Conservation (phyloP, 1,140 invertebrate genomes). For the Pseudomyrmex concolor region DNA sequence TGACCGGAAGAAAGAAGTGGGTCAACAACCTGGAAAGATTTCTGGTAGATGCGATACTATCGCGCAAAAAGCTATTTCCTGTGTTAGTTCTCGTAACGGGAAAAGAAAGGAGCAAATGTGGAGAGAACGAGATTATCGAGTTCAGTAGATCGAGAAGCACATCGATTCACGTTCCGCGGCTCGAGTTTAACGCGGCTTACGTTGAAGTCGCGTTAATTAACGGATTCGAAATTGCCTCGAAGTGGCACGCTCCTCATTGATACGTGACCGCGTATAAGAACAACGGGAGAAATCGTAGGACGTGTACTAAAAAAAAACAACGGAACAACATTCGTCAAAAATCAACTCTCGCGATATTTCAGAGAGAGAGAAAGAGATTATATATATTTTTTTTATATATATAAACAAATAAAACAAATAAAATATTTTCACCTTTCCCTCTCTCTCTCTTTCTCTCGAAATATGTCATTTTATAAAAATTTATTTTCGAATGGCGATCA, state of each 20-base stretch:
- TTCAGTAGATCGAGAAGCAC: conserved; percentile 22
- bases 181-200: no score
- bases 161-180: conserved; percentile 28
- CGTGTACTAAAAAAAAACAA: background rate
- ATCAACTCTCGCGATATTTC: background rate
- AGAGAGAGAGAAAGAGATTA: no score
- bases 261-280: conserved; percentile 11
- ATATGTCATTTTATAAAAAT: conserved; percentile 7
- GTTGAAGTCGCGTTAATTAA: conserved; percentile 51
- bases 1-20: background rate
- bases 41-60: conserved; percentile 1
- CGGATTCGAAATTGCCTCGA: background rate
- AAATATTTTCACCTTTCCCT: background rate
- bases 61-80: conserved; percentile 31
- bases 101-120: background rate
- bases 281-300: conserved; percentile 1
- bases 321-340: background rate
- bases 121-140: conserved; percentile 35
- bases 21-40: conserved; percentile 25
- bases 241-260: conserved; percentile 9
- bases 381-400: no score
- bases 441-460: conserved; percentile 3
- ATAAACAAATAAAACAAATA: no score
- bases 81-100: background rate
- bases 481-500: conserved; percentile 17